Conservation (phyloP, 2,113 vertebrate genomes). For the Sardina pilchardus region DNA sequence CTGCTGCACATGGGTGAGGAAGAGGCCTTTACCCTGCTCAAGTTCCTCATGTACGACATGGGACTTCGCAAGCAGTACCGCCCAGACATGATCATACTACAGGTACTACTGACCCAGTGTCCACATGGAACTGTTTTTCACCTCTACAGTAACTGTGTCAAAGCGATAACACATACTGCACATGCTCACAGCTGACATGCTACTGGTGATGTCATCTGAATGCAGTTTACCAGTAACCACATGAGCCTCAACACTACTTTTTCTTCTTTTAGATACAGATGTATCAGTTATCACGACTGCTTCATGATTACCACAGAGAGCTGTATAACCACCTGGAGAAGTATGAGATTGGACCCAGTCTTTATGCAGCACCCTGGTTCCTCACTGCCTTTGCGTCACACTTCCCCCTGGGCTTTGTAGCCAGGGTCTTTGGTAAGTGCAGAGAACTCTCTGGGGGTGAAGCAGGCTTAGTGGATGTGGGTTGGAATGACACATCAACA, state of each 20-base stretch:
- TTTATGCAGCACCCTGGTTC: slow-evolving; percentile 97
- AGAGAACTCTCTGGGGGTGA: neutral
- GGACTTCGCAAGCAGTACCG: slow-evolving; percentile 92
- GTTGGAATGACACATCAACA: no score
- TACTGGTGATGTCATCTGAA: no score
- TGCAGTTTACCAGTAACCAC: no score
- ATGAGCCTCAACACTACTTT: neutral
- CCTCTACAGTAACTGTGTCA: neutral
- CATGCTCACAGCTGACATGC: neutral
- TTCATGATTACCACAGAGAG: slow-evolving; percentile 94
- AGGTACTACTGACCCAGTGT: slow-evolving; percentile 56
- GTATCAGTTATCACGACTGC: slow-evolving; percentile 96
- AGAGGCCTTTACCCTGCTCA: slow-evolving; percentile 95
- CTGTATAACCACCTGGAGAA: slow-evolving; percentile 94
- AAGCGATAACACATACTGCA: neutral
- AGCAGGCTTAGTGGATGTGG: no score
- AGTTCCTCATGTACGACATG: slow-evolving; percentile 97
- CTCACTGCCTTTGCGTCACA: slow-evolving; percentile 95
- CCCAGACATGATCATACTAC: slow-evolving; percentile 94
- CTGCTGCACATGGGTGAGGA: slow-evolving; percentile 97
- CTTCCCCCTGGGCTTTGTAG: slow-evolving; percentile 93
- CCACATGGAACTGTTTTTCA: no score
- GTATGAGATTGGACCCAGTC: slow-evolving; percentile 93
- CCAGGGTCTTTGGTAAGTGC: slow-evolving; percentile 90
- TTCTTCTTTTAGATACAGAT: slow-evolving; percentile 85